Base-by-base conservation (phyloP, 2,888 invertebrate species). In the Noctua janthe region DNA sequence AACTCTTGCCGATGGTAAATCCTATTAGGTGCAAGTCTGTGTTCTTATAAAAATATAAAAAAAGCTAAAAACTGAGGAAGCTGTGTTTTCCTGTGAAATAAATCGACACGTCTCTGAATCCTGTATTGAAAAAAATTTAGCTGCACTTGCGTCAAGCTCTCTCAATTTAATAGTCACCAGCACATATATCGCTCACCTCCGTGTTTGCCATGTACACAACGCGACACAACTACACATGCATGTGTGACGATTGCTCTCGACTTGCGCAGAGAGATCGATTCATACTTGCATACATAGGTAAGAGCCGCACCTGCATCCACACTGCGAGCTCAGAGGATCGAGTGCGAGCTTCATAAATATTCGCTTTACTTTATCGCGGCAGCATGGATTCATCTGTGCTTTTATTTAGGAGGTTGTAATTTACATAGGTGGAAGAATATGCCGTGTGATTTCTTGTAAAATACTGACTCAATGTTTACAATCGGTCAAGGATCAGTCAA, bases 311-410 rank as follows among this genome's bases (percentile, higher is more conserved):
- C 54, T 80, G 49, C 73, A 51, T 56, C 72, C 49, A 49, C 39
- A 47, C 7, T 56, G 80, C 29, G 39, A 59, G 43, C 20, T 80
- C 66, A 73, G 67, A 35, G 56, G 29, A 59, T 35, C n/a, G 78
- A 64, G 54, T 54, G 64, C 39, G 39, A 8, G 35, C 23, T 62
- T 72, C 66, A 80, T 80, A 56, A 71, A 72, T 72, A 80, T 59
- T 66, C n/a, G 23, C 10, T 35, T 39, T 51, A 11, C 56, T 72
- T 29, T 39, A 39, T 29, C 15, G 43, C 54, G 15, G 54, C n/a
- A 17, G 13, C 39, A 17, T n/a, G 35, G 39, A 35, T n/a, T 17
- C n/a, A 35, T 20, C 17, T 43, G 69, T 17, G 20, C 6, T 39
- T 29, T 39, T 29, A 23, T n/a, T 20, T 56, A 56, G 20, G 13